Evolutionary conservation across 1,140 invertebrate genomes (phyloP).

Genomic region (Penaeus vannamei): DNA sequence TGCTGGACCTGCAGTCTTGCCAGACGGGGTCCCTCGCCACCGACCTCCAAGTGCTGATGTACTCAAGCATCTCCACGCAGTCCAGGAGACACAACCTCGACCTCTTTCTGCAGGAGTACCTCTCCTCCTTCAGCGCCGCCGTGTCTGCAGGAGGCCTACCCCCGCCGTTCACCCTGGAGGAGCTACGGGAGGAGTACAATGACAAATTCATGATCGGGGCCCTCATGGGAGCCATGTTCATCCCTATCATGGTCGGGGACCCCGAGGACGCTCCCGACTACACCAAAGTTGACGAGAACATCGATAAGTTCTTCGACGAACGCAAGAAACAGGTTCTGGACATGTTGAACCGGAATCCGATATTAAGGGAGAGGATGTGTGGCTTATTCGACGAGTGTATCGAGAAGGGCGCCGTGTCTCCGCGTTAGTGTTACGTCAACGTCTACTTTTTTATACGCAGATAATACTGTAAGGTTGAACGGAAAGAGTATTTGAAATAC

Average conservation of each 20-base stretch:
- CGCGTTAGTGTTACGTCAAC: too few species aligned
- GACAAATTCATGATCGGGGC: background rate
- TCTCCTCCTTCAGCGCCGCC: background rate
- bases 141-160: background rate
- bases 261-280: constrained; percentile 7
- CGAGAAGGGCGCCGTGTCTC: too few species aligned
- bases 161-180: constrained; percentile 18
- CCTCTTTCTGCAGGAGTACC: background rate
- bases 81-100: background rate
- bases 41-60: constrained; percentile 23
- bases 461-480: too few species aligned
- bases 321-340: too few species aligned
- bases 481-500: too few species aligned
- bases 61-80: background rate
- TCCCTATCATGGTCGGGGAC: background rate
- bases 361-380: too few species aligned
- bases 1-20: constrained; percentile 17
- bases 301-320: background rate
- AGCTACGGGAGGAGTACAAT: constrained; percentile 12
- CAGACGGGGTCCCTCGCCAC: constrained; percentile 5
- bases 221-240: background rate
- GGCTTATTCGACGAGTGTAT: too few species aligned
- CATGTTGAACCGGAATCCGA: too few species aligned
- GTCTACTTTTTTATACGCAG: too few species aligned
- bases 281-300: background rate